Base-by-base conservation (phyloP, 2,797 vertebrate genomes). In the Pangasius macronema region DNA sequence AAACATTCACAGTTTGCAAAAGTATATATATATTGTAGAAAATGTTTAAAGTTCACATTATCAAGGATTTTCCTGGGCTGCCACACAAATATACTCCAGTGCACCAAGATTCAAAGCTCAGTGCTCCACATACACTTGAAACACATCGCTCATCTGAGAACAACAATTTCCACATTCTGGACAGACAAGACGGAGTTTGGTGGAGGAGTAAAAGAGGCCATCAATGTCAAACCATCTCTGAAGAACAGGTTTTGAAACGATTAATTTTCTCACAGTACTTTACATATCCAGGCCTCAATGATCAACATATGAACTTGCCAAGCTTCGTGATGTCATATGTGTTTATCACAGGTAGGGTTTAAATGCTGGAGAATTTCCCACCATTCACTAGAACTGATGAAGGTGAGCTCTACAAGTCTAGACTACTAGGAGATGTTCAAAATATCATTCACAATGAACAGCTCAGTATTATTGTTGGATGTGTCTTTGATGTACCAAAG, bases 291-390 rank as follows among this genome's bases (percentile, higher is more conserved):
- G 10, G 9, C 61, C 61, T 82, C 7, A 67, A 1, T 30, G 27
- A 51, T 27, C 57, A 67, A 67, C n/a, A 83, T 51, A 51, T 83
- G 3, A 33, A 11, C 63, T 67, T 51, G 59, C 59, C 81, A 82
- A 65, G 59, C 42, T 30, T 20, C 42, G 67, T 83, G 61, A 83
- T 13, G 81, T 22, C 61, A 83, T 82, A 18, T 11, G 9, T 22
- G 24, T 49, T 81, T 49, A 51, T 83, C 9, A 67, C 61, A 67
- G 61, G 61, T 51, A 82, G 80, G 80, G 39, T 46, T 46, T 46
- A 63, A 65, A 51, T 33, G 18, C 42, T 30, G 18, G n/a, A 18
- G 24, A 83, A 83, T 67, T 67, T 83, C 16, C 61, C 42, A 67
- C 27, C 27, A 67, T 82, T 82, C 18, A 5, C 27, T 82, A 49